phyloP scores from a whole-genome alignment of 64 coral and sea anemone species.

The Montipora efflorescens region DNA sequence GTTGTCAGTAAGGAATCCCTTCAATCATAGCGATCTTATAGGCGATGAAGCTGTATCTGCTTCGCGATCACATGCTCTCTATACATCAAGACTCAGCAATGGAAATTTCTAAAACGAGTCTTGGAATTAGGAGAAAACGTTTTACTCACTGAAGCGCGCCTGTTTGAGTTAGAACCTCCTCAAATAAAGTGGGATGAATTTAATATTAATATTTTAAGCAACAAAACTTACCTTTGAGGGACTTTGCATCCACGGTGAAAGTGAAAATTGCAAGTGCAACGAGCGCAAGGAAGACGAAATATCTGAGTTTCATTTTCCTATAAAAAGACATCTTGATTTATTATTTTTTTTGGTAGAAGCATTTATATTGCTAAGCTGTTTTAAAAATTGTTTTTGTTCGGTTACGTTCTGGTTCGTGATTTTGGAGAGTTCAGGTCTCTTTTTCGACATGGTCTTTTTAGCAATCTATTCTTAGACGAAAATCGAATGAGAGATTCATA shows the following conservation, averaged over 20 bases:
- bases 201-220: background rate
- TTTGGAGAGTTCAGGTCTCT: constrained; percentile 2
- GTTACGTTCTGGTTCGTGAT: constrained; percentile 39
- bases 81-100: too few species aligned
- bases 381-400: constrained; percentile 35
- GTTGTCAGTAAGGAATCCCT: too few species aligned
- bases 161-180: background rate
- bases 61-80: too few species aligned
- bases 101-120: too few species aligned
- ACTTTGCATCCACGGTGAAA: constrained; percentile 17
- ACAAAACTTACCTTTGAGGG: constrained; percentile 28
- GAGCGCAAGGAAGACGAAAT: constrained; percentile 12
- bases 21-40: too few species aligned
- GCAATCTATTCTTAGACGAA: background rate
- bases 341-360: background rate
- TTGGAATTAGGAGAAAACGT: too few species aligned
- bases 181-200: background rate
- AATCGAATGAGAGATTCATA: background rate
- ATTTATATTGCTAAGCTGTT: background rate
- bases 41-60: too few species aligned
- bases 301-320: constrained; percentile 29
- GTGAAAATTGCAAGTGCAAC: constrained; percentile 18
- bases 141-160: background rate
- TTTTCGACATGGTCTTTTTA: background rate
- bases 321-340: background rate